These are phyloP conservation scores for Lycophotia porphyrea DNA, from an alignment of 2,888 invertebrate genomes.

Conservation along the genomic window DNA sequence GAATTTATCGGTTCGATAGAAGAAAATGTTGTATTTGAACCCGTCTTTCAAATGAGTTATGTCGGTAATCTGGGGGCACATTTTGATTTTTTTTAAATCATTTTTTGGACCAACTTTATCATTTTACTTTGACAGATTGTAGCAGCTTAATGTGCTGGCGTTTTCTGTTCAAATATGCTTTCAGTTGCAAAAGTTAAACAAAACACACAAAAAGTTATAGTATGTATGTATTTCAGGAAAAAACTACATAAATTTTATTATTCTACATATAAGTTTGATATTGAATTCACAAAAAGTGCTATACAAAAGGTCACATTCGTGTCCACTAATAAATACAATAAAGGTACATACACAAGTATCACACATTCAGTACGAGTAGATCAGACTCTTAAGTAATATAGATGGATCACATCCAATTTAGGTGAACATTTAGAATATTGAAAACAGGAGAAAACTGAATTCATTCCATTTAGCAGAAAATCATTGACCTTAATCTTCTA, in stretches of 20 bases:
- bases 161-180: too few relatives aligned
- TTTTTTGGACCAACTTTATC: too few relatives aligned
- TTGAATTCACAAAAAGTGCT: constrained; percentile 65
- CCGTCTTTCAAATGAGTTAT: too few relatives aligned
- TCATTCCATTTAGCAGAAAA: neutral
- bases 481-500: neutral
- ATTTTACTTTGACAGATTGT: too few relatives aligned
- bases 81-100: too few relatives aligned
- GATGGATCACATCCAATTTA: constrained; percentile 55
- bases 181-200: neutral
- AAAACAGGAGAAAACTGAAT: constrained; percentile 19
- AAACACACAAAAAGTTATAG: constrained; percentile 20
- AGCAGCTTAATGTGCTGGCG: too few relatives aligned
- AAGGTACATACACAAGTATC: constrained; percentile 64
- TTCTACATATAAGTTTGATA: constrained; percentile 37
- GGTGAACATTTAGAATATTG: constrained; percentile 20
- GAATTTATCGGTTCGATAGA: too few relatives aligned
- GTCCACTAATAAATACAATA: constrained; percentile 53
- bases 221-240: constrained; percentile 61
- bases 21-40: too few relatives aligned
- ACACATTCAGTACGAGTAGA: constrained; percentile 66
- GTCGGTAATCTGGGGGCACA: too few relatives aligned
- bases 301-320: constrained; percentile 63
- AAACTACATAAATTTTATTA: constrained; percentile 50
- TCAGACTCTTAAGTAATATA: constrained; percentile 66